Conservation (phyloP, 2,797 vertebrate species). For the Premnoplex brunnescens region DNA sequence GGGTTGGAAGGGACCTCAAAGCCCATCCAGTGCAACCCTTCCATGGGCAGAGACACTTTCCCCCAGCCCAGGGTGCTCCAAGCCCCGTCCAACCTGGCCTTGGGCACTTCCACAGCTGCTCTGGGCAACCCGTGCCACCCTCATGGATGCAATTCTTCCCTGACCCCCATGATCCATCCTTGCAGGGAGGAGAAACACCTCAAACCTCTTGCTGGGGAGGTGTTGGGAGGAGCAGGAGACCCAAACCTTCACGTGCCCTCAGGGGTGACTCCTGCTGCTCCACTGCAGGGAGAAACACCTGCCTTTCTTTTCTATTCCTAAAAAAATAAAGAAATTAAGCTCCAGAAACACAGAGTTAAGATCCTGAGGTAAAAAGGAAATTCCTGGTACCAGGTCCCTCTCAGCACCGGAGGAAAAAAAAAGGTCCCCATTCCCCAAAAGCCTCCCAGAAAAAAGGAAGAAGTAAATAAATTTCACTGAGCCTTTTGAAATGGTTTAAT, state of each 20-base stretch:
- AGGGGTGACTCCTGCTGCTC: neutral
- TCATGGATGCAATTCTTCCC: neutral
- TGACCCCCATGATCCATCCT: neutral
- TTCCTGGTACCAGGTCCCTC: neutral
- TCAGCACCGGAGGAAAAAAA: neutral
- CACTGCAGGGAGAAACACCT: neutral
- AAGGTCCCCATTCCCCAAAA: neutral
- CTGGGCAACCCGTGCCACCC: neutral
- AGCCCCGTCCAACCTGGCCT: neutral
- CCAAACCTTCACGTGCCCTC: fast-evolving
- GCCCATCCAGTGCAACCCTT: neutral
- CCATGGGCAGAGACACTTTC: neutral
- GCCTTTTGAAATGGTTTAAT: constrained; percentile 41
- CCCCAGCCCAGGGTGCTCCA: neutral
- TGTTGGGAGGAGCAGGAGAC: neutral
- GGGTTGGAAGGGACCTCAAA: neutral
- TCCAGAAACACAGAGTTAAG: neutral
- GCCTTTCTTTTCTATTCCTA: no score
- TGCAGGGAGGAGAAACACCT: neutral
- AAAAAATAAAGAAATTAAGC: neutral
- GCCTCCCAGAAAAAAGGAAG: neutral
- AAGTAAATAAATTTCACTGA: constrained; percentile 54
- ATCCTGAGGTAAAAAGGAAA: neutral
- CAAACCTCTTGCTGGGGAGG: neutral
- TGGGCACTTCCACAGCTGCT: neutral